These are phyloP conservation scores for Macaca fascicularis DNA, from an alignment of 2,113 vertebrate species.

Conservation along the genomic window T2T-MFA8v1.1 NC_088392.1:46126001-46126500, in stretches of 20 bases:
- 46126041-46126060: too few species aligned
- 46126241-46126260: neutral
- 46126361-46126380: neutral
- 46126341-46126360: neutral
- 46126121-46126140: too few species aligned
- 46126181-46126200: neutral
- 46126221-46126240: neutral
- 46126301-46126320: neutral
- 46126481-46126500: too few species aligned
- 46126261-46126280: neutral
- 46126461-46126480: neutral
- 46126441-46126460: neutral
- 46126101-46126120: too few species aligned
- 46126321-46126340: neutral
- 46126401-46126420: neutral
- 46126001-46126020: too few species aligned
- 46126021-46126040: too few species aligned
- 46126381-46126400: neutral
- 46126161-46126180: neutral
- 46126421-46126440: neutral
- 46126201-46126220: neutral
- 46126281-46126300: neutral
- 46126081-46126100: too few species aligned
- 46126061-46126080: too few species aligned
- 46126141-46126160: neutral